These are phyloP conservation scores for Geotrypetes seraphini DNA, from an alignment of 2,797 vertebrate species.

Conservation along the genomic window DNA sequence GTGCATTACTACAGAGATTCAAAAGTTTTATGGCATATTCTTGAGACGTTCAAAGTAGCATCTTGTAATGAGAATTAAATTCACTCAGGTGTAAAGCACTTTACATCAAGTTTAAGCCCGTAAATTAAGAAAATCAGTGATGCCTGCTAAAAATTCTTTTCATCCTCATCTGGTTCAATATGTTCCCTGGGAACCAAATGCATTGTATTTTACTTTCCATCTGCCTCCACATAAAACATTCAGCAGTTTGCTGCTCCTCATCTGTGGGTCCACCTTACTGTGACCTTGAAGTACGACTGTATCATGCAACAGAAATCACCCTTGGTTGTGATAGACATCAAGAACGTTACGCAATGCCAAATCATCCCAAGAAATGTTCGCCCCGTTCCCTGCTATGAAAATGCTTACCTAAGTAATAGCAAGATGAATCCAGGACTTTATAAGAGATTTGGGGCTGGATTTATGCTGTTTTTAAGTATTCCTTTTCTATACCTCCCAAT, in stretches of 20 bases:
- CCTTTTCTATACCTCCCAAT: no score
- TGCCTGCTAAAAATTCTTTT: slow-evolving; percentile 46
- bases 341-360: no score
- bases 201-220: not conserved
- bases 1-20: no score
- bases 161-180: slow-evolving; percentile 46
- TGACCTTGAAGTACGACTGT: slow-evolving; percentile 12
- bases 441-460: no score
- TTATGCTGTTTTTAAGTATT: no score
- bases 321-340: no score
- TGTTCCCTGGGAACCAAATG: slow-evolving; percentile 37
- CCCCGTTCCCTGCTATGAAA: no score
- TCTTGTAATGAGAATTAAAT: not conserved
- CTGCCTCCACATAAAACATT: not conserved
- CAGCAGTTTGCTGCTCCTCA: not conserved
- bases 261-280: not conserved
- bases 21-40: no score
- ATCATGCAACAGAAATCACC: slow-evolving; percentile 1
- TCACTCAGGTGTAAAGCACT: slow-evolving; percentile 41
- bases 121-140: slow-evolving; percentile 61
- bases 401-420: no score
- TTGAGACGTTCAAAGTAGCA: no score
- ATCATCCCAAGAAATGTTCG: no score
- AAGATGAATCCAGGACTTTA: no score
- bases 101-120: slow-evolving; percentile 51